Evolutionary conservation across 2,888 invertebrate genomes (phyloP).

Genomic region (Acrobasis suavella): DNA sequence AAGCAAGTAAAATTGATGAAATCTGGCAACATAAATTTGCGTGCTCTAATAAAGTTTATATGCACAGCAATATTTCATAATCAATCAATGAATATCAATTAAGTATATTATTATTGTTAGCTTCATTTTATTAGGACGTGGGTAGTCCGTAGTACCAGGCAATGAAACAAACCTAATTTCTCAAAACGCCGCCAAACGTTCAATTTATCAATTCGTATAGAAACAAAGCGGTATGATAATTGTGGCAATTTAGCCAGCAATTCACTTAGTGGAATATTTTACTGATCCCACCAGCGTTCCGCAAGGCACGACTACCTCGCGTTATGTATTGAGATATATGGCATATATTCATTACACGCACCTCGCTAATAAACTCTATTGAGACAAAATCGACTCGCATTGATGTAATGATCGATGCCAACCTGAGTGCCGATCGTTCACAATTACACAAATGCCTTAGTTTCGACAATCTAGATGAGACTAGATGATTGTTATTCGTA

Average conservation of each 20-base stretch:
- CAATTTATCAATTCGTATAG: constrained; percentile 11
- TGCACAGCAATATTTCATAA: too few species aligned
- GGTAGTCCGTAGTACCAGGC: too few species aligned
- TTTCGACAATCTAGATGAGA: too few species aligned
- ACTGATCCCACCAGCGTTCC: constrained; percentile 59
- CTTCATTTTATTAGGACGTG: too few species aligned
- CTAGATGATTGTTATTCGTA: too few species aligned
- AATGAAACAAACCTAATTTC: background rate
- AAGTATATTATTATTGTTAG: too few species aligned
- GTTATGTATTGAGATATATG: constrained; percentile 69
- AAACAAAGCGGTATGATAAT: constrained; percentile 61
- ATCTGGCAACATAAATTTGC: too few species aligned
- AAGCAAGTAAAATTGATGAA: too few species aligned
- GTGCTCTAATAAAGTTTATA: too few species aligned
- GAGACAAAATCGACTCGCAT: constrained; percentile 25
- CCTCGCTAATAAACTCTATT: constrained; percentile 42
- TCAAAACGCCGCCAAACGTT: background rate
- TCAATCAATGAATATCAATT: too few species aligned
- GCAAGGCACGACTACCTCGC: constrained; percentile 65
- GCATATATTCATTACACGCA: constrained; percentile 61
- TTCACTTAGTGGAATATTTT: constrained; percentile 73
- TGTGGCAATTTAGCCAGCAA: constrained; percentile 65
- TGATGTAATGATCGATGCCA: constrained; percentile 6
- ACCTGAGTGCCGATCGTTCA: constrained; percentile 3
- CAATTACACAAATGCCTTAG: background rate